Conservation (phyloP, 2,113 vertebrate genomes). For the Nycticryphes semicollaris region DNA sequence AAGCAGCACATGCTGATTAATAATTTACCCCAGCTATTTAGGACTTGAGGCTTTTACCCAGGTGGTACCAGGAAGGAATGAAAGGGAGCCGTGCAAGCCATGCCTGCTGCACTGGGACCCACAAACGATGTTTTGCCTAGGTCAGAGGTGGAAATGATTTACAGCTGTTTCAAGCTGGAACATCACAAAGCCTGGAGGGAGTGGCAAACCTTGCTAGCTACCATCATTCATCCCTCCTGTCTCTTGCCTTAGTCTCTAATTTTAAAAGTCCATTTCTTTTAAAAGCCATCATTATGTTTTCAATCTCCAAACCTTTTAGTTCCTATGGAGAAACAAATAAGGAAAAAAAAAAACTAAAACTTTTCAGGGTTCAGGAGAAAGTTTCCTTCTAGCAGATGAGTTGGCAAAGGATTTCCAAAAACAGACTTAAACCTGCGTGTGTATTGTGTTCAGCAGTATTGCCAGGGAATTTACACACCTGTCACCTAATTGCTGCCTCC, state of each 20-base stretch:
- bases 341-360: background rate
- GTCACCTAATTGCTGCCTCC: background rate
- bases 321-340: background rate
- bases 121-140: background rate
- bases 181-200: background rate
- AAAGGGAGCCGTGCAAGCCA: background rate
- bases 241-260: background rate
- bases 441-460: background rate
- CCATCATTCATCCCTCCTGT: background rate
- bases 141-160: background rate
- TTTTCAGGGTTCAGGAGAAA: background rate
- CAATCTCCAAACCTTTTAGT: background rate
- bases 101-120: background rate
- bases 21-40: background rate
- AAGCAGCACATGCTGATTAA: background rate
- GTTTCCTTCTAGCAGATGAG: background rate
- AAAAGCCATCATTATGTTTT: constrained; percentile 17
- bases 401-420: background rate
- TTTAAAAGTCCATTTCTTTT: background rate
- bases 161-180: background rate
- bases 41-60: background rate
- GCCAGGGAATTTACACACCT: constrained; percentile 2
- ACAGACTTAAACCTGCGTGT: background rate
- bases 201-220: background rate
- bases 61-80: background rate